Conservation (phyloP, 2,797 vertebrate genomes). For the Microcaecilia unicolor region DNA sequence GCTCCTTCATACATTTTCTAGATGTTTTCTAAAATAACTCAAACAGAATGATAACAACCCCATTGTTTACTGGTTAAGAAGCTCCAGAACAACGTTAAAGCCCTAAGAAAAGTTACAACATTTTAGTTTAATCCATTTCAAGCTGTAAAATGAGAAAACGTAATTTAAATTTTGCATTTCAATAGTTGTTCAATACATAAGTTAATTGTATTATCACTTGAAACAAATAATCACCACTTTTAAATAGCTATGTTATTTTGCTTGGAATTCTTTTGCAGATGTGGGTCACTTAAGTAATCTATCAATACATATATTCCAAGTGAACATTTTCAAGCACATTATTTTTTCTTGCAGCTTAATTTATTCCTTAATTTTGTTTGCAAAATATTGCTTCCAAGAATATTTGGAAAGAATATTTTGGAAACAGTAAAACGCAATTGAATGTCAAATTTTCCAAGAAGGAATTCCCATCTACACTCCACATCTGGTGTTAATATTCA, state of each 20-base stretch:
- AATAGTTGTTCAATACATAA: too few species aligned
- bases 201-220: too few species aligned
- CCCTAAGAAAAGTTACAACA: too few species aligned
- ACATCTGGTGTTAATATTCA: slow-evolving; percentile 11
- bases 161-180: too few species aligned
- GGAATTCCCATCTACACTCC: slow-evolving; percentile 15
- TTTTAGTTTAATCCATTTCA: too few species aligned
- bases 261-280: not conserved
- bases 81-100: too few species aligned
- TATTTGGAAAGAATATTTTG: slow-evolving; percentile 2
- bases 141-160: too few species aligned
- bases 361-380: not conserved
- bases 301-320: not conserved
- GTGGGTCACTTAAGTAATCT: not conserved
- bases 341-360: not conserved
- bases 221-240: too few species aligned
- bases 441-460: slow-evolving; percentile 19
- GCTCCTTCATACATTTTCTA: too few species aligned
- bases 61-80: too few species aligned
- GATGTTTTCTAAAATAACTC: too few species aligned
- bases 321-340: not conserved
- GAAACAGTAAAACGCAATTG: slow-evolving; percentile 3
- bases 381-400: slow-evolving; percentile 6
- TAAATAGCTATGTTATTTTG: not conserved
- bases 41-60: too few species aligned